Conservation (phyloP, 2,797 vertebrate species). For the Euthynnus affinis region DNA sequence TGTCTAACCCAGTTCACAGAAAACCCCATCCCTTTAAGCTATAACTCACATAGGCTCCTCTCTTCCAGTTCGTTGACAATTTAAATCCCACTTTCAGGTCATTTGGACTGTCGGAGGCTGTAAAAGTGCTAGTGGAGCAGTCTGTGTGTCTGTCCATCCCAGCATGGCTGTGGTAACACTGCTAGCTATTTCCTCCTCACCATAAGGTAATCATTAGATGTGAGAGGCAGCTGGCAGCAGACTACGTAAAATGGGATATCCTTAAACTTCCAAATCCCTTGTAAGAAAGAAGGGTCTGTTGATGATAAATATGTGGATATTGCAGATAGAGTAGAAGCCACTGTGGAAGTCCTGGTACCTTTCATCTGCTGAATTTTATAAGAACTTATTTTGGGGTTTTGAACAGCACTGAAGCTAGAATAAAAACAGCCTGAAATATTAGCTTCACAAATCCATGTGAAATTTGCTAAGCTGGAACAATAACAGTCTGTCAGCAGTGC, state of each 20-base stretch:
- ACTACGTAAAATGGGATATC: slow-evolving; percentile 67
- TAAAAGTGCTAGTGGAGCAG: slow-evolving; percentile 76
- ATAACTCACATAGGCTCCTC: slow-evolving; percentile 61
- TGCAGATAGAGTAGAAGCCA: slow-evolving; percentile 11
- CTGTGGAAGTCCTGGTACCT: background rate
- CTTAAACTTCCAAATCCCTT: slow-evolving; percentile 61
- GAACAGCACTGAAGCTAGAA: slow-evolving; percentile 20
- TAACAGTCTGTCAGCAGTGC: slow-evolving; percentile 51
- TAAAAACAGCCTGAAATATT: slow-evolving; percentile 23
- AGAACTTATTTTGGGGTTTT: slow-evolving; percentile 16
- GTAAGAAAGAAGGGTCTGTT: slow-evolving; percentile 52
- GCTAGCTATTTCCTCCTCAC: slow-evolving; percentile 73
- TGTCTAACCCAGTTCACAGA: slow-evolving; percentile 46
- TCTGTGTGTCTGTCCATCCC: slow-evolving; percentile 69
- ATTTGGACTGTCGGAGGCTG: slow-evolving; percentile 67
- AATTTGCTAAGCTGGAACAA: slow-evolving; percentile 55
- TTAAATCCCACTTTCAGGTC: slow-evolving; percentile 71
- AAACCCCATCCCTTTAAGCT: slow-evolving; percentile 37
- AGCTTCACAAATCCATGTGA: slow-evolving; percentile 43
- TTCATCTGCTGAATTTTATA: slow-evolving; percentile 5
- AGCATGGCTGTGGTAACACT: slow-evolving; percentile 70
- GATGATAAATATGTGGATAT: slow-evolving; percentile 46
- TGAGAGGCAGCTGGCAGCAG: slow-evolving; percentile 71
- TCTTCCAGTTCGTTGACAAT: slow-evolving; percentile 59
- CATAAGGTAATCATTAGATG: slow-evolving; percentile 83